A percentile compares a stretch with the other conserved stretches of the same genome.
These are phyloP conservation scores for Burhinus bistriatus DNA, from an alignment of 2,113 vertebrate species.

Conservation along the genomic window DNA sequence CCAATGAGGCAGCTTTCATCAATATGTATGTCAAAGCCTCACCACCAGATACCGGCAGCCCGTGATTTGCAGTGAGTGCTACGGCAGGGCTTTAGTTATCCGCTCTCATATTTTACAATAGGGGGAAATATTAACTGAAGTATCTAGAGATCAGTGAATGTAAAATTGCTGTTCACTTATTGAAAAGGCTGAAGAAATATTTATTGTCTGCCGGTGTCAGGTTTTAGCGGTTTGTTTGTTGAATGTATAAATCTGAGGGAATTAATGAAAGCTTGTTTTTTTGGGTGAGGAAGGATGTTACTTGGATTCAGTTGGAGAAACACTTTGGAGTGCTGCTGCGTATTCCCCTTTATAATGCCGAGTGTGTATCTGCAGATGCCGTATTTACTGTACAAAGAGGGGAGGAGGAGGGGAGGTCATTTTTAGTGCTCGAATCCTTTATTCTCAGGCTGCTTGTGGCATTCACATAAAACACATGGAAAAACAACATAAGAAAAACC, in stretches of 20 bases:
- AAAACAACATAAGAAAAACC: not conserved
- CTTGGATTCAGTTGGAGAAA: conserved; percentile 23
- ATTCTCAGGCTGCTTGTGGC: conserved; percentile 22
- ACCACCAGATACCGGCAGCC: conserved; percentile 48
- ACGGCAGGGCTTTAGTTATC: conserved; percentile 35
- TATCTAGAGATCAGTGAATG: conserved; percentile 47
- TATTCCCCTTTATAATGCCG: not conserved
- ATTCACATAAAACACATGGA: conserved; percentile 28
- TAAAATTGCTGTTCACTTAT: conserved; percentile 52
- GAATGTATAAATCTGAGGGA: conserved; percentile 33
- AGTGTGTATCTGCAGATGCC: not conserved
- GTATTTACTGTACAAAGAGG: conserved; percentile 28
- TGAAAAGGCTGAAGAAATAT: conserved; percentile 58
- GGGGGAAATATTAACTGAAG: conserved; percentile 58
- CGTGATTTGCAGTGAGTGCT: conserved; percentile 54
- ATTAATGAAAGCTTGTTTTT: conserved; percentile 43
- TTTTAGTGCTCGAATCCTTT: not conserved
- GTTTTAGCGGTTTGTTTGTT: conserved; percentile 45
- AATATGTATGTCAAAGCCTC: conserved; percentile 59
- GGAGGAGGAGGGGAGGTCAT: not conserved
- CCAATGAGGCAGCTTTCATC: conserved; percentile 61
- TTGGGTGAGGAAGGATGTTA: not conserved
- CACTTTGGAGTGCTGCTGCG: not conserved
- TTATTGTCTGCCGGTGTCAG: conserved; percentile 7
- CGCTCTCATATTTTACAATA: conserved; percentile 57